Conservation (phyloP, 35 echinoderm and acorn worm genomes). For the Diadema setosum region DNA sequence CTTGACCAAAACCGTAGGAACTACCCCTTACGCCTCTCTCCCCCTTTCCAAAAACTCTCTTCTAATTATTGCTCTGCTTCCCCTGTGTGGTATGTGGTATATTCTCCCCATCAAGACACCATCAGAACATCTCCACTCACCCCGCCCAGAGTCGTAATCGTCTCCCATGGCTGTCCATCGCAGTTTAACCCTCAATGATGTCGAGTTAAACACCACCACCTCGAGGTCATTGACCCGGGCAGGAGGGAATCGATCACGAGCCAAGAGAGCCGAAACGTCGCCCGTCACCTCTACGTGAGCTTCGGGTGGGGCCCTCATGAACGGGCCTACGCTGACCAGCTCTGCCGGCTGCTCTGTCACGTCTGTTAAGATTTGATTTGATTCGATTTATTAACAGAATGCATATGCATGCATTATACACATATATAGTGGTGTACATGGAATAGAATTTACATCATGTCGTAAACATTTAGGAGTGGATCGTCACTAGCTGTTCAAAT, state of each 20-base stretch:
- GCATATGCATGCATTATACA: too few species aligned
- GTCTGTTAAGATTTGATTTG: background rate
- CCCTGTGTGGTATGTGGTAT: too few species aligned
- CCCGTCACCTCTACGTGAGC: background rate
- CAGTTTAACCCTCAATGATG: background rate
- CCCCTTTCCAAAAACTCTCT: too few species aligned
- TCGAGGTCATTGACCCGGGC: constrained; percentile 32
- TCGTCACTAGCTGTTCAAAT: too few species aligned
- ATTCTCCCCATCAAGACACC: too few species aligned
- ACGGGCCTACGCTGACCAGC: background rate
- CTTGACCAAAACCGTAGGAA: too few species aligned
- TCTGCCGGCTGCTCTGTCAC: background rate
- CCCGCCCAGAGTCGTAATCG: constrained; percentile 32
- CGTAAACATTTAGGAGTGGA: too few species aligned
- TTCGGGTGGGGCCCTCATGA: constrained; percentile 26
- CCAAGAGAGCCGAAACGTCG: background rate
- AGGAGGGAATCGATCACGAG: constrained; percentile 7
- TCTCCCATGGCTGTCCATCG: constrained; percentile 58
- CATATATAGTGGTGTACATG: too few species aligned
- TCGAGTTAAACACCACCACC: background rate
- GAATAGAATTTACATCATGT: too few species aligned
- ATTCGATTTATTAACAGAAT: too few species aligned
- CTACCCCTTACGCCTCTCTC: too few species aligned
- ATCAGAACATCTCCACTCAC: background rate
- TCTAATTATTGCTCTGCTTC: too few species aligned